Percentiles rank a stretch among this genome's conserved stretches.
Evolutionary conservation across 2,113 vertebrate species (phyloP).

Genomic region (Cebidichthys violaceus): DNA sequence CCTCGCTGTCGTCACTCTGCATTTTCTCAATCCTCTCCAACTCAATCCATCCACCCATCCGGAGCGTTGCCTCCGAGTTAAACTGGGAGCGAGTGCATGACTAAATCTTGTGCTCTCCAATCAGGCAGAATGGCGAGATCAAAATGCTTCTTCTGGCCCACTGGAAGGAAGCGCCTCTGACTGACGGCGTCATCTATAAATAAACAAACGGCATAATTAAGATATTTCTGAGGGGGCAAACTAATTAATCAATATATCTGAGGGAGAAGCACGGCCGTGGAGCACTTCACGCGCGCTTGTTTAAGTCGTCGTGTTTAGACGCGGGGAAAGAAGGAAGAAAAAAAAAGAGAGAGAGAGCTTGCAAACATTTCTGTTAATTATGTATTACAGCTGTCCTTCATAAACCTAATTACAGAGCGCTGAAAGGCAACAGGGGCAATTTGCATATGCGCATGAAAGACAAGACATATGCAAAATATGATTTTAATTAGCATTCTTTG

Average conservation of each 20-base stretch:
- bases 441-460: constrained; percentile 97
- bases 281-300: constrained; percentile 80
- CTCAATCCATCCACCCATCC: constrained; percentile 75
- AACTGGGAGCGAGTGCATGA: constrained; percentile 62
- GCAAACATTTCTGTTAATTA: constrained; percentile 99
- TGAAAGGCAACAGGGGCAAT: constrained; percentile 94
- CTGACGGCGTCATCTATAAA: constrained; percentile 71
- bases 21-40: constrained; percentile 63
- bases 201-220: constrained; percentile 75
- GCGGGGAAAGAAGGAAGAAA: constrained; percentile 53
- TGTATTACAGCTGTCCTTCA: constrained; percentile 99
- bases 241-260: constrained; percentile 67
- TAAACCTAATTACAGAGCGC: constrained; percentile 99
- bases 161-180: constrained; percentile 55
- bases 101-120: constrained; percentile 65
- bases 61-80: constrained; percentile 71
- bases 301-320: constrained; percentile 86
- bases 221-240: constrained; percentile 53
- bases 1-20: constrained; percentile 70
- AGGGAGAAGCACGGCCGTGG: constrained; percentile 59
- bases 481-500: constrained; percentile 98
- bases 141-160: constrained; percentile 55
- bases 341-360: constrained; percentile 88
- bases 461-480: constrained; percentile 97
- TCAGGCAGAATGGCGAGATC: constrained; percentile 63